These are phyloP conservation scores for Meganola albula DNA, from an alignment of 2,888 invertebrate genomes.

Conservation along the genomic window DNA sequence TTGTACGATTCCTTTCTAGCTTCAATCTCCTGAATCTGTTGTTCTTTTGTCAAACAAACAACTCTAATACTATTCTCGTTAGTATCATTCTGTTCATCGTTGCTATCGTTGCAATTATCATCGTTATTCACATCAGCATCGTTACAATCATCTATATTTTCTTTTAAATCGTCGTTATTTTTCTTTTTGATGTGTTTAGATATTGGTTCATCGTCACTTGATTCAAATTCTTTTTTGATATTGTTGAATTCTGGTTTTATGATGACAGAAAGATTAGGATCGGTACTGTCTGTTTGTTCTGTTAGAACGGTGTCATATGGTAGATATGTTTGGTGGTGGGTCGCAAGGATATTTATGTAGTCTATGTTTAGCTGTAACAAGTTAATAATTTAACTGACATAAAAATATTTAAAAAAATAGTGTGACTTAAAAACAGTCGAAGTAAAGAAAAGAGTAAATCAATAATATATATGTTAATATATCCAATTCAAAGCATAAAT, in stretches of 20 bases:
- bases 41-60: conserved; percentile 38
- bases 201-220: not conserved
- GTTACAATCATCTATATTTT: too few species aligned
- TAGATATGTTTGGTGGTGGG: not conserved
- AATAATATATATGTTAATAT: too few species aligned
- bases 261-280: not conserved
- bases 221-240: not conserved
- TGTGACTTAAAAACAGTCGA: too few species aligned
- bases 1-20: conserved; percentile 42
- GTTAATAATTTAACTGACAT: too few species aligned
- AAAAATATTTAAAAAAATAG: too few species aligned
- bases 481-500: too few species aligned
- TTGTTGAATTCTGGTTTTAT: not conserved
- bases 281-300: not conserved
- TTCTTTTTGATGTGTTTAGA: conserved; percentile 4
- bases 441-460: too few species aligned
- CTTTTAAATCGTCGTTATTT: conserved; percentile 28
- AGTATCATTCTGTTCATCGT: not conserved
- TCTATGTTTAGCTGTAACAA: not conserved
- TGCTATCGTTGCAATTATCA: not conserved
- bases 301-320: not conserved
- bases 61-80: conserved; percentile 27
- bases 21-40: conserved; percentile 48
- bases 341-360: not conserved
- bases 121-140: not conserved